These are phyloP conservation scores for Apostichopus leukothele DNA, from an alignment of 53 echinoderm and acorn worm species.

Conservation along the genomic window DNA sequence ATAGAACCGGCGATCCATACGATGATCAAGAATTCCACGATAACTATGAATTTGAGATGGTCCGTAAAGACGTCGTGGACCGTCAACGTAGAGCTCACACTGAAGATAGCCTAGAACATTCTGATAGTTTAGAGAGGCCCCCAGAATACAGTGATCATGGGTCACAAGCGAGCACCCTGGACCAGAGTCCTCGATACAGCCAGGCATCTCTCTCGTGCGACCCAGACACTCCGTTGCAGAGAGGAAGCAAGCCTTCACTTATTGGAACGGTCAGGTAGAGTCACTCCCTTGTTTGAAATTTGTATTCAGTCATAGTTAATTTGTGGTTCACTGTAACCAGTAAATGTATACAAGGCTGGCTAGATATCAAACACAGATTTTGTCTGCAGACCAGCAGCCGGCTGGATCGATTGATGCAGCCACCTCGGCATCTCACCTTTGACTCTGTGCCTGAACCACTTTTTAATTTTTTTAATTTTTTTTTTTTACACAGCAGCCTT, in stretches of 20 bases:
- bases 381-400: too few relatives aligned
- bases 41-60: conserved; percentile 31
- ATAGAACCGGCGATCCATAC: conserved; percentile 29
- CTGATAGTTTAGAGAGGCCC: conserved; percentile 37
- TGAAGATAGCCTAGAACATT: conserved; percentile 63
- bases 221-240: conserved; percentile 49
- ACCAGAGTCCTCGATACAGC: conserved; percentile 33
- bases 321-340: too few relatives aligned
- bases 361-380: too few relatives aligned
- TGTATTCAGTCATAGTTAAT: too few relatives aligned
- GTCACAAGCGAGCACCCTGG: conserved; percentile 70
- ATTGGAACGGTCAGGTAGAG: conserved; percentile 78
- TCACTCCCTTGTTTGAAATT: too few relatives aligned
- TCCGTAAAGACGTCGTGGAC: conserved; percentile 22
- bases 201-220: conserved; percentile 49
- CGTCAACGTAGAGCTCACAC: conserved; percentile 19
- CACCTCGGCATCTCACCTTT: too few relatives aligned
- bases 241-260: conserved; percentile 78
- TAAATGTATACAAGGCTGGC: too few relatives aligned
- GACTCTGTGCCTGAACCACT: too few relatives aligned
- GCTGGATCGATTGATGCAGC: too few relatives aligned
- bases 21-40: conserved; percentile 40
- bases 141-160: conserved; percentile 77
- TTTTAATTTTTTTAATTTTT: too few relatives aligned
- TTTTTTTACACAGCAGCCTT: too few relatives aligned